Evolutionary conservation across 2,888 invertebrate genomes (phyloP).

Genomic region (Acanthosepion pharaonis): DNA sequence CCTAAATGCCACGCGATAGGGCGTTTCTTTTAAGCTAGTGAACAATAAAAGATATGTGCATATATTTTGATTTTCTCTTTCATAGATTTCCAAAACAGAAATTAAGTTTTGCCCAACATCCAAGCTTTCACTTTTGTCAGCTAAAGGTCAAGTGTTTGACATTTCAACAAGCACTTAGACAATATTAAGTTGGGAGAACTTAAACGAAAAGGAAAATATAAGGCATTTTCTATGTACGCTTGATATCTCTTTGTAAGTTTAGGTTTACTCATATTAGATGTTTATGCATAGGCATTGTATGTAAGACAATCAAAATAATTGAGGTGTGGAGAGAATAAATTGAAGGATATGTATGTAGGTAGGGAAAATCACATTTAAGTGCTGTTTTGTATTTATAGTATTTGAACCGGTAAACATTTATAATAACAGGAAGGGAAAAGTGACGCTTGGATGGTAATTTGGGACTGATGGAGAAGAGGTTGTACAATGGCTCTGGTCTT

Average conservation of each 20-base stretch:
- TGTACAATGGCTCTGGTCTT: too few relatives aligned
- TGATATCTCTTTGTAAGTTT: neutral
- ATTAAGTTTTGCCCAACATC: neutral
- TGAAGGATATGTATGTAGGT: neutral
- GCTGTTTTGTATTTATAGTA: neutral
- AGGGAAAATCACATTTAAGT: neutral
- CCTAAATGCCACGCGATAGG: too few relatives aligned
- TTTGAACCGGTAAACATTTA: neutral
- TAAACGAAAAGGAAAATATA: too few relatives aligned
- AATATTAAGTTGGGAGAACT: neutral
- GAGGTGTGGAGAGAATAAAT: neutral
- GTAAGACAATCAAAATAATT: neutral
- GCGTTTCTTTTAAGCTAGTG: too few relatives aligned
- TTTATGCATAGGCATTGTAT: neutral
- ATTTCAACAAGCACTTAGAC: neutral
- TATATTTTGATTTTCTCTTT: too few relatives aligned
- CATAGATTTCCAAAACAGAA: too few relatives aligned
- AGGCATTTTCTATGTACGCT: neutral
- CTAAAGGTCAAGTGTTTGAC: neutral
- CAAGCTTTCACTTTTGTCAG: neutral
- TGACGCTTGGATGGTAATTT: neutral
- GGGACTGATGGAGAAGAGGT: too few relatives aligned
- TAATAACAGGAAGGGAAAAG: neutral
- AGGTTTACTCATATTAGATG: neutral
- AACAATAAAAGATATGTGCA: too few relatives aligned